phyloP scores from a whole-genome alignment of 35 echinoderm and acorn worm genomes.

The Apostichopus parvimensis region DNA sequence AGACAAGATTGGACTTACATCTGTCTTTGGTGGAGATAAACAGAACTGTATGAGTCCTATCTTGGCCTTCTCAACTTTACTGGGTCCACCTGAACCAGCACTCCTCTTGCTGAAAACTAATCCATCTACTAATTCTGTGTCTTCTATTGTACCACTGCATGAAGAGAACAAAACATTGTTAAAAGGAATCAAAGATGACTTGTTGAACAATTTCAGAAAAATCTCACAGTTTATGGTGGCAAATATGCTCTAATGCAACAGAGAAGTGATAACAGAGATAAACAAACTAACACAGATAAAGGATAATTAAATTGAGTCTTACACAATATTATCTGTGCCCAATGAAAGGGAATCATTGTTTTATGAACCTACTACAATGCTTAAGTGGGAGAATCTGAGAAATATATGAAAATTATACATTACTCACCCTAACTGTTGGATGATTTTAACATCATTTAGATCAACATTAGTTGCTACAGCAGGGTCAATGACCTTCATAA shows the following conservation, averaged over 20 bases:
- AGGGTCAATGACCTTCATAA: slow-evolving; percentile 87
- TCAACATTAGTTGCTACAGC: slow-evolving; percentile 78
- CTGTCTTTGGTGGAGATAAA: slow-evolving; percentile 92
- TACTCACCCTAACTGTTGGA: slow-evolving; percentile 94
- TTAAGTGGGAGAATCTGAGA: background rate
- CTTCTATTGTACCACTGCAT: slow-evolving; percentile 91
- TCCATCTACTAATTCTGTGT: slow-evolving; percentile 87
- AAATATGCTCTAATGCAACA: no score
- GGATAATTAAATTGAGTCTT: no score
- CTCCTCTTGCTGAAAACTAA: slow-evolving; percentile 85
- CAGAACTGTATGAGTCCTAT: slow-evolving; percentile 97
- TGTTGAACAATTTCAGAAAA: no score
- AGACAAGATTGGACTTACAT: slow-evolving; percentile 65
- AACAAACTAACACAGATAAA: no score
- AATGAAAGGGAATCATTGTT: no score
- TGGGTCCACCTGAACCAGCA: slow-evolving; percentile 67
- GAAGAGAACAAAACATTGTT: background rate
- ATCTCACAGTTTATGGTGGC: no score
- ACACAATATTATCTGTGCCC: no score
- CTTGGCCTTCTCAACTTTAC: slow-evolving; percentile 87
- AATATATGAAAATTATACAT: background rate
- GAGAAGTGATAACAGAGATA: no score
- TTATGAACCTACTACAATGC: no score
- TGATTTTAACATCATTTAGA: slow-evolving; percentile 86
- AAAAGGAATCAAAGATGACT: no score